Evolutionary conservation across 2,113 vertebrate species (phyloP).

Genomic region (Heterocephalus glaber): DNA sequence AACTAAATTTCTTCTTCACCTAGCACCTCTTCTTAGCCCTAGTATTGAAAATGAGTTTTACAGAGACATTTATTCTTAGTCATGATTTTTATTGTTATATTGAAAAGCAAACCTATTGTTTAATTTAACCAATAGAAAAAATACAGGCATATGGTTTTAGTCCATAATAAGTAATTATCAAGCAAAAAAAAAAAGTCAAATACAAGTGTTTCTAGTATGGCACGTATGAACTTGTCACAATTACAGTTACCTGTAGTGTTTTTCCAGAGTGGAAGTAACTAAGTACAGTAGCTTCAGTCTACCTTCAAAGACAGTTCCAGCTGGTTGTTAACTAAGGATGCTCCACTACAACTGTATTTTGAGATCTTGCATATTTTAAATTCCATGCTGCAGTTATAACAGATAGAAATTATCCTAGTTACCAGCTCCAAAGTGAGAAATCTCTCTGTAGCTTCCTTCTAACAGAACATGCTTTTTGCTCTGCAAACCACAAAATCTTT

Average conservation of each 20-base stretch:
- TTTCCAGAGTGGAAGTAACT: not conserved
- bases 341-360: not conserved
- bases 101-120: slow-evolving; percentile 54
- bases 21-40: not conserved
- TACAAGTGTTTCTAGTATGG: not conserved
- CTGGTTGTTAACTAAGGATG: not conserved
- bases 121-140: slow-evolving; percentile 1
- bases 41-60: slow-evolving; percentile 24
- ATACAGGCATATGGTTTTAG: slow-evolving; percentile 26
- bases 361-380: not conserved
- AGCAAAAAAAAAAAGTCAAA: not conserved
- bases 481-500: not conserved
- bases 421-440: not conserved
- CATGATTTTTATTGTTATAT: slow-evolving; percentile 27
- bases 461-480: not conserved
- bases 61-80: not conserved
- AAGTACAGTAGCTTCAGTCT: not conserved
- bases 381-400: not conserved
- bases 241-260: not conserved
- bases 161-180: slow-evolving; percentile 39
- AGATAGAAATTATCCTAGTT: not conserved
- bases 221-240: not conserved
- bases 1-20: slow-evolving; percentile 53
- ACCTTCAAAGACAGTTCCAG: not conserved
- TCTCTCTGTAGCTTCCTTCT: not conserved